Conservation (phyloP, 2,113 vertebrate species). For the Scopus umbretta region DNA sequence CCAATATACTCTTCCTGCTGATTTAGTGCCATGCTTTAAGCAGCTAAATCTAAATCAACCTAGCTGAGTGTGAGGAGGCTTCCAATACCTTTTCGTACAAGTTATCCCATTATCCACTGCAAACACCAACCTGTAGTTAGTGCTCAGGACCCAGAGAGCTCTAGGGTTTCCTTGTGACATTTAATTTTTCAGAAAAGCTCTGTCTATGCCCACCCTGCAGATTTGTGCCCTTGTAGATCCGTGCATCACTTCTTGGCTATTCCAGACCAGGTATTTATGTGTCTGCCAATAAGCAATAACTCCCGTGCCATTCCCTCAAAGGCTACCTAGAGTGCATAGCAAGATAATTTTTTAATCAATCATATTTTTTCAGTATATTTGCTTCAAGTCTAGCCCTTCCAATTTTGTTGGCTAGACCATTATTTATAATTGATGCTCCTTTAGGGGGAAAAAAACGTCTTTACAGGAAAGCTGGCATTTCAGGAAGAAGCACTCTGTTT, state of each 20-base stretch:
- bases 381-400: not conserved
- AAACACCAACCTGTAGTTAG: not conserved
- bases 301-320: not conserved
- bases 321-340: not conserved
- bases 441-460: conserved; percentile 12
- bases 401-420: conserved; percentile 11
- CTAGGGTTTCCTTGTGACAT: not conserved
- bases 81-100: not conserved
- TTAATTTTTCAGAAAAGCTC: not conserved
- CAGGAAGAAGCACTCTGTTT: conserved; percentile 29
- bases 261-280: not conserved
- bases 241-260: not conserved
- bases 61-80: not conserved
- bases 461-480: conserved; percentile 31
- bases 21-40: not conserved
- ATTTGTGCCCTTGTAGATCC: not conserved
- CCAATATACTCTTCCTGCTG: not conserved
- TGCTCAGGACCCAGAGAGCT: not conserved
- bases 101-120: not conserved
- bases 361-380: conserved; percentile 23
- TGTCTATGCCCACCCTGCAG: not conserved
- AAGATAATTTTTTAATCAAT: conserved; percentile 34
- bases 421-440: conserved; percentile 59
- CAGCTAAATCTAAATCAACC: not conserved
- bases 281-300: not conserved